A percentile compares a stretch with the other conserved stretches of the same genome.
phyloP scores from a whole-genome alignment of 2,797 vertebrate species.

The Saxicola maurus region DNA sequence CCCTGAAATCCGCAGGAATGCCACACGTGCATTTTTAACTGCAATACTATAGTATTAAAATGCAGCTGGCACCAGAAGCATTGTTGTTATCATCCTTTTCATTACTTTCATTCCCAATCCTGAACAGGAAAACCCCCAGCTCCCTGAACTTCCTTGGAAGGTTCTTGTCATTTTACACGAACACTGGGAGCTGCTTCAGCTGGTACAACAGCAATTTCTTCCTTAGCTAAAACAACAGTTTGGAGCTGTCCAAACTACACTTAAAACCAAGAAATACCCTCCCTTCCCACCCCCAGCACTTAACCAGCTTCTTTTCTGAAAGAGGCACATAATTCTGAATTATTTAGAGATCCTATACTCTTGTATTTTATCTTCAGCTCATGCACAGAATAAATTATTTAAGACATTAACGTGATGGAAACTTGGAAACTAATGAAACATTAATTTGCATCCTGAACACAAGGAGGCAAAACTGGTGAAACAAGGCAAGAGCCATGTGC shows the following conservation, averaged over 20 bases:
- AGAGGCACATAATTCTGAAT: conserved; percentile 32
- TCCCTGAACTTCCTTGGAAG: neutral
- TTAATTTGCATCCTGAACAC: conserved; percentile 55
- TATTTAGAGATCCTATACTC: conserved; percentile 37
- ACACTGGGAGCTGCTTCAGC: neutral
- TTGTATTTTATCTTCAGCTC: conserved; percentile 52
- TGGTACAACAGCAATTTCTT: neutral
- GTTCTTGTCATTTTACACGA: neutral
- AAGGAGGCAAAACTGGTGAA: conserved; percentile 32
- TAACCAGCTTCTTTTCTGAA: conserved; percentile 24
- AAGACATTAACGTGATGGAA: conserved; percentile 46
- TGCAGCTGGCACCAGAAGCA: neutral
- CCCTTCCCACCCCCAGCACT: neutral
- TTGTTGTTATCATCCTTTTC: neutral
- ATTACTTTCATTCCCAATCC: neutral
- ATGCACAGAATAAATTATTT: conserved; percentile 53
- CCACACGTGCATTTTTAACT: neutral
- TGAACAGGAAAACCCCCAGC: neutral
- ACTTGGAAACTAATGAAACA: conserved; percentile 64
- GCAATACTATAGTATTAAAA: neutral
- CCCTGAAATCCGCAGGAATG: neutral
- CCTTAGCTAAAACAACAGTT: neutral
- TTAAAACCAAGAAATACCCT: neutral
- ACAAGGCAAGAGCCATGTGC: neutral
- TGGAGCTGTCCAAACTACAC: neutral